phyloP scores from a whole-genome alignment of 2,113 vertebrate genomes.

The Ceuthmochares aereus region DNA sequence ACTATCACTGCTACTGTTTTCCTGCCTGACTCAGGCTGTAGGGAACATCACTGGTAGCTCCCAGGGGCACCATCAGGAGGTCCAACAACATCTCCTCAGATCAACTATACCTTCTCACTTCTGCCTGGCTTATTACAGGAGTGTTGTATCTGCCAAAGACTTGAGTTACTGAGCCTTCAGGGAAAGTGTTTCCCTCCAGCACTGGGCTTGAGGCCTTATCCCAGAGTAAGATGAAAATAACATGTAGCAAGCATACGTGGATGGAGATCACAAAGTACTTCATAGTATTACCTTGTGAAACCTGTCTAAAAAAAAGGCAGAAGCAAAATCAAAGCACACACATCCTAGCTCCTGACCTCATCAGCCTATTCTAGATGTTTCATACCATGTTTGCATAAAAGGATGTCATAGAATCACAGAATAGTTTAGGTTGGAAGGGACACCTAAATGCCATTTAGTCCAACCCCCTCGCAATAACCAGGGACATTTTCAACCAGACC shows the following conservation, averaged over 20 bases:
- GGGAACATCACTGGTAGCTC: not conserved
- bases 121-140: not conserved
- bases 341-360: not conserved
- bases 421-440: too few species aligned
- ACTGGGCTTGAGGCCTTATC: not conserved
- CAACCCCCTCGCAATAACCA: too few species aligned
- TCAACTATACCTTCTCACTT: not conserved
- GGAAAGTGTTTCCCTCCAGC: not conserved
- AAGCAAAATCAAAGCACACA: not conserved
- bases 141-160: not conserved
- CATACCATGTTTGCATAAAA: not conserved
- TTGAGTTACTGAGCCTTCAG: not conserved
- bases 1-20: not conserved
- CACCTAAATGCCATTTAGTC: too few species aligned
- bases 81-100: not conserved
- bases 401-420: not conserved
- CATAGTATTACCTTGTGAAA: not conserved
- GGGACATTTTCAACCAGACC: too few species aligned
- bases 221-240: not conserved
- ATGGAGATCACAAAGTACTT: not conserved
- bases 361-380: not conserved
- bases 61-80: not conserved
- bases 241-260: fast-evolving
- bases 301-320: not conserved
- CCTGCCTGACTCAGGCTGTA: not conserved